phyloP scores from a whole-genome alignment of 1,140 invertebrate genomes.

The Drosophila sturtevanti region DNA sequence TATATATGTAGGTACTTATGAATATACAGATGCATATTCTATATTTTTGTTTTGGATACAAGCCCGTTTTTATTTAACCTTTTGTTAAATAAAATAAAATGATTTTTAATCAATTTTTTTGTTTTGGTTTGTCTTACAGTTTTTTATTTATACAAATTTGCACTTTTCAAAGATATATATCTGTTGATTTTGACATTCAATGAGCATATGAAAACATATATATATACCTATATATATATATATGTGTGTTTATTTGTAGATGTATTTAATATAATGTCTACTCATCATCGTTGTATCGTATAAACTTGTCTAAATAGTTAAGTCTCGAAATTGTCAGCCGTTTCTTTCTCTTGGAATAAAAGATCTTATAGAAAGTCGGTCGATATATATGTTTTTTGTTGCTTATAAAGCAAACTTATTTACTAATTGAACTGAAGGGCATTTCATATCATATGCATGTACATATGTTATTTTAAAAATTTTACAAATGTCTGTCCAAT shows the following conservation, averaged over 20 bases:
- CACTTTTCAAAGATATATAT: constrained; percentile 19
- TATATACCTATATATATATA: constrained; percentile 34
- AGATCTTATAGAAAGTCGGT: background rate
- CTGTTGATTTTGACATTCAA: constrained; percentile 19
- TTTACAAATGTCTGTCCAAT: constrained; percentile 25
- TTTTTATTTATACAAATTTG: constrained; percentile 46
- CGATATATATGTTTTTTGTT: background rate
- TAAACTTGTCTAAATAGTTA: constrained; percentile 61
- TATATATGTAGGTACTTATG: too few species aligned
- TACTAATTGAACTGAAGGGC: constrained; percentile 8
- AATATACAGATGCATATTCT: too few species aligned
- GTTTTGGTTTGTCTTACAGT: too few species aligned
- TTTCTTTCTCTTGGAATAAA: constrained; percentile 7
- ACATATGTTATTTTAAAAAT: background rate
- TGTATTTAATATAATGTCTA: constrained; percentile 17
- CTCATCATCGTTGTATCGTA: constrained; percentile 27
- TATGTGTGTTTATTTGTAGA: constrained; percentile 12
- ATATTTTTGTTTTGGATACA: too few species aligned
- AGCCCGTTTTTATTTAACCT: too few species aligned
- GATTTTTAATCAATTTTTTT: too few species aligned
- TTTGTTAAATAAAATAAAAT: too few species aligned
- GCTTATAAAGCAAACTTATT: constrained; percentile 14
- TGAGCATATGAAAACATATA: constrained; percentile 72
- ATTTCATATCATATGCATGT: background rate
- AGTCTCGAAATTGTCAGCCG: constrained; percentile 24